Percentiles rank a stretch among this genome's conserved stretches.
Conservation (phyloP, 2,888 invertebrate genomes). For the Geotrupes spiniger region DNA sequence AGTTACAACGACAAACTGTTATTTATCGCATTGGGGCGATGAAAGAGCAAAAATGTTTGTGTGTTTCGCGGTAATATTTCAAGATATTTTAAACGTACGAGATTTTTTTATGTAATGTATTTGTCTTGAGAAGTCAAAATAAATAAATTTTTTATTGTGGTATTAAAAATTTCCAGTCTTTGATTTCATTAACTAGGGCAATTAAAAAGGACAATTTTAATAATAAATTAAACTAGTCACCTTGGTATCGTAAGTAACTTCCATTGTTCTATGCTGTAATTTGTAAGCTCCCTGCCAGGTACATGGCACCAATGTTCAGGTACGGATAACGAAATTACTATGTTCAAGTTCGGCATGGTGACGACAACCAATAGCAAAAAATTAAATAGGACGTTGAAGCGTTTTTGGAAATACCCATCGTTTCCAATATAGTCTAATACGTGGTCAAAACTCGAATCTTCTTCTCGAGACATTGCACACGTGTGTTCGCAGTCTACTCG, state of each 20-base stretch:
- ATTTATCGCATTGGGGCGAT: no score
- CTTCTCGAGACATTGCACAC: neutral
- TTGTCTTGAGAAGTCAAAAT: no score
- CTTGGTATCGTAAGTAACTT: conserved; percentile 53
- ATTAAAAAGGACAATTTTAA: no score
- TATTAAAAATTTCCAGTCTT: no score
- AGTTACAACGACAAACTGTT: no score
- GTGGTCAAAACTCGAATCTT: conserved; percentile 46
- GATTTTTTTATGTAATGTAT: no score
- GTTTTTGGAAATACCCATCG: conserved; percentile 54
- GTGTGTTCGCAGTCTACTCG: no score
- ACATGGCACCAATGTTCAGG: conserved; percentile 60
- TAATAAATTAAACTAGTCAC: conserved; percentile 40
- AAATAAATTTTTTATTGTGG: no score
- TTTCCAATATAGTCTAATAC: conserved; percentile 55
- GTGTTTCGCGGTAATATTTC: no score
- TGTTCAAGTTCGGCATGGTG: conserved; percentile 55
- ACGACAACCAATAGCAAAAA: conserved; percentile 44
- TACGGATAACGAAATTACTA: conserved; percentile 54
- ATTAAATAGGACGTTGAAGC: conserved; percentile 53
- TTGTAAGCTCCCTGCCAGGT: conserved; percentile 51
- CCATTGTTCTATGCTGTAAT: conserved; percentile 53
- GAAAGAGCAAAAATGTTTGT: no score
- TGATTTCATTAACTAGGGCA: no score
- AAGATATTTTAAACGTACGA: no score